Evolutionary conservation across 2,888 invertebrate genomes (phyloP), one percentile per base, ranked within the genome.

Genomic region (Biston stratarius): DNA sequence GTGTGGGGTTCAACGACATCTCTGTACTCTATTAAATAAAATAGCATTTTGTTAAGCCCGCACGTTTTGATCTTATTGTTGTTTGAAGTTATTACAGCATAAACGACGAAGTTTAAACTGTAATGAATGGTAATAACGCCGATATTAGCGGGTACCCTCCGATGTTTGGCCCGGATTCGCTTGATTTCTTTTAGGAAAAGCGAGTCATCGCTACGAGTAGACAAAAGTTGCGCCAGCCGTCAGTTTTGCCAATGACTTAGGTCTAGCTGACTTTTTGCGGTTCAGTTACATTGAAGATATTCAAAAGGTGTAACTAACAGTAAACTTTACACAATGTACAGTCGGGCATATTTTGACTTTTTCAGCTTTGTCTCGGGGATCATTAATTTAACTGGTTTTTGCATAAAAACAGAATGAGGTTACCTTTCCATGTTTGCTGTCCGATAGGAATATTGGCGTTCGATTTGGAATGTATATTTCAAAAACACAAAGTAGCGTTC

Each of bases 151-250:
- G 61, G 71, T 64, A 45, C 38, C 42, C 64, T 48, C 53, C 51
- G 65, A 56, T 73, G 69, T 78, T 70, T 85, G 87, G 79, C 85
- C 86, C 83, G 86, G 89, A 83, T 88, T 86, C 80, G 86, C 78
- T 86, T 86, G 83, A 88, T 86, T 89, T 89, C 84, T 83, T 85
- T 74, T 73, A 80, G 83, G 84, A 87, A 88, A 78, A 79, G 77
- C 83, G 77, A 82, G 77, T 82, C 80, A 80, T 80, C 80, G 77
- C 73, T 80, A 74, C 77, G 76, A 79, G 77, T 74, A 81, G 79
- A 76, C 77, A 76, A 77, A 78, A 80, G 72, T 81, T 81, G 77
- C 77, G 74, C 69, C 71, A 77, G 70, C 72, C 52, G 70, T 72
- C 52, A 38, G 64, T 61, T 67, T 38, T 57, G 36, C 67, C 62